phyloP scores from a whole-genome alignment of 1,140 invertebrate species.

The Microplitis mediator region DNA sequence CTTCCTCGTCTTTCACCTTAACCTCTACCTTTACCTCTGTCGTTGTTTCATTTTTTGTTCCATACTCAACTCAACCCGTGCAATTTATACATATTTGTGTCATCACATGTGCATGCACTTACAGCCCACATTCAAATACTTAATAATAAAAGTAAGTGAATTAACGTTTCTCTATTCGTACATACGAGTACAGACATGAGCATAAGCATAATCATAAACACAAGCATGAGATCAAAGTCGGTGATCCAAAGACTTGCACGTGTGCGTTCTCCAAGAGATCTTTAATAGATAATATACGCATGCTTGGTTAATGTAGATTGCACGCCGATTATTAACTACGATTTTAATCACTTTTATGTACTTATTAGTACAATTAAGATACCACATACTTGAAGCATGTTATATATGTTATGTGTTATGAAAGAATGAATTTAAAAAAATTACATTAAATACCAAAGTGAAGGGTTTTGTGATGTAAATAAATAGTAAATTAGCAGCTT shows the following conservation, averaged over 20 bases:
- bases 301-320: conserved; percentile 18
- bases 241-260: background rate
- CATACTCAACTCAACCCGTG: too few species aligned
- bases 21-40: too few species aligned
- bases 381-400: background rate
- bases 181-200: background rate
- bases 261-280: background rate
- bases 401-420: too few species aligned
- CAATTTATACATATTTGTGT: background rate
- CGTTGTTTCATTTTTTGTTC: too few species aligned
- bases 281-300: conserved; percentile 11
- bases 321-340: conserved; percentile 3
- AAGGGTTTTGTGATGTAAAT: too few species aligned
- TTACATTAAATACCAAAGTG: background rate
- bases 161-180: background rate
- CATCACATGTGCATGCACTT: background rate
- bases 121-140: background rate
- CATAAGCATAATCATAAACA: too few species aligned
- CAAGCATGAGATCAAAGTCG: background rate
- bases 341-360: background rate
- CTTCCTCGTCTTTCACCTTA: background rate
- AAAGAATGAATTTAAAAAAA: background rate
- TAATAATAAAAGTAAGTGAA: background rate
- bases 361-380: conserved; percentile 12
- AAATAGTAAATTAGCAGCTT: background rate